These are phyloP conservation scores for Clarias laeviceps DNA, from an alignment of 2,797 vertebrate genomes.

Conservation along the genomic window DNA sequence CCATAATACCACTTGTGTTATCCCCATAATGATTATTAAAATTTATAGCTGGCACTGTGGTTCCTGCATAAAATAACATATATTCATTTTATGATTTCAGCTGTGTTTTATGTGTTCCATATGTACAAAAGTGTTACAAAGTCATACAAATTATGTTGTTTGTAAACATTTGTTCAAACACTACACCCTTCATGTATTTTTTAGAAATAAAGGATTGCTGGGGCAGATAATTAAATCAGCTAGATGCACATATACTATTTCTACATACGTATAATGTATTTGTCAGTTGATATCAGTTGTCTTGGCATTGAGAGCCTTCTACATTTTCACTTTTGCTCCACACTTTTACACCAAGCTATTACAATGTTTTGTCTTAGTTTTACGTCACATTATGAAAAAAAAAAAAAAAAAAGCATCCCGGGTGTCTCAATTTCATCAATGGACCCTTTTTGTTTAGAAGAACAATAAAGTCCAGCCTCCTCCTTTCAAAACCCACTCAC, in stretches of 20 bases:
- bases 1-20: conserved; percentile 32
- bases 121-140: not conserved
- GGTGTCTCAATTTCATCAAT: conserved; percentile 35
- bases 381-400: not conserved
- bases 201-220: not conserved
- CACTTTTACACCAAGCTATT: not conserved
- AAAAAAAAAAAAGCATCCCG: not conserved
- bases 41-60: not conserved
- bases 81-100: not conserved
- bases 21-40: conserved; percentile 28
- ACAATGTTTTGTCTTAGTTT: not conserved
- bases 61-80: not conserved
- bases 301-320: not conserved
- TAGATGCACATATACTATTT: not conserved
- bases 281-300: conserved; percentile 5
- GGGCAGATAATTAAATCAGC: not conserved
- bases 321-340: not conserved
- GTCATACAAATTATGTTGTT: conserved; percentile 60
- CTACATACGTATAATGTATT: not conserved
- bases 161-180: conserved; percentile 47
- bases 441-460: conserved; percentile 38
- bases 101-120: not conserved
- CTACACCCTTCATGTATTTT: not conserved
- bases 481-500: conserved; percentile 63
- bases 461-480: conserved; percentile 67